A percentile compares a stretch with the other conserved stretches of the same genome.
Conservation (phyloP, 2,888 invertebrate species). For the Bimastos eiseni region DNA sequence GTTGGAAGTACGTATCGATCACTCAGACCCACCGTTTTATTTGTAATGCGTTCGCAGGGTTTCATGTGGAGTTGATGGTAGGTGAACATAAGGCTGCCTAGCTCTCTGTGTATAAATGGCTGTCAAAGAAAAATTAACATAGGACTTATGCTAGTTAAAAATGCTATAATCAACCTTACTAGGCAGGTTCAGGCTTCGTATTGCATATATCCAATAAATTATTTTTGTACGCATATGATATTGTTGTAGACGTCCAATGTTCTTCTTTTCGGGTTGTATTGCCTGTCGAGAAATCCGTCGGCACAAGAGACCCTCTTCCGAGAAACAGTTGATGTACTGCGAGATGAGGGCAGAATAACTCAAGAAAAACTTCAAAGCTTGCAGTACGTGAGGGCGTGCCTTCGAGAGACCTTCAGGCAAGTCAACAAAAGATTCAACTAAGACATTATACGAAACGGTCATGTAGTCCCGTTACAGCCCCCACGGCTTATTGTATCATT, state of each 20-base stretch:
- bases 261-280: constrained; percentile 57
- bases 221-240: background rate
- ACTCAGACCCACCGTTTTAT: background rate
- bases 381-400: constrained; percentile 55
- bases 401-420: constrained; percentile 58
- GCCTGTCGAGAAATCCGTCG: constrained; percentile 53
- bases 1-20: background rate
- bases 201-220: background rate
- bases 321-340: constrained; percentile 48
- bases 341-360: constrained; percentile 48
- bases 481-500: too few species aligned
- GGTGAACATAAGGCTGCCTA: too few species aligned
- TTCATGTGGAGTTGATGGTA: background rate
- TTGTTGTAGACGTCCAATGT: constrained; percentile 57
- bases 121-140: too few species aligned
- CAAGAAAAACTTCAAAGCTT: constrained; percentile 49
- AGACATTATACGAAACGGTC: too few species aligned
- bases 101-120: background rate
- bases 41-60: background rate
- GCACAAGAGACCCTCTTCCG: constrained; percentile 52
- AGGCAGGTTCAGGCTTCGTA: background rate
- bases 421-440: background rate
- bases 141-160: background rate
- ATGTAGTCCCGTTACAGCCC: too few species aligned
- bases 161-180: background rate